Base-by-base conservation (phyloP, 2,113 vertebrate genomes). In the Laticauda laticaudata region DNA sequence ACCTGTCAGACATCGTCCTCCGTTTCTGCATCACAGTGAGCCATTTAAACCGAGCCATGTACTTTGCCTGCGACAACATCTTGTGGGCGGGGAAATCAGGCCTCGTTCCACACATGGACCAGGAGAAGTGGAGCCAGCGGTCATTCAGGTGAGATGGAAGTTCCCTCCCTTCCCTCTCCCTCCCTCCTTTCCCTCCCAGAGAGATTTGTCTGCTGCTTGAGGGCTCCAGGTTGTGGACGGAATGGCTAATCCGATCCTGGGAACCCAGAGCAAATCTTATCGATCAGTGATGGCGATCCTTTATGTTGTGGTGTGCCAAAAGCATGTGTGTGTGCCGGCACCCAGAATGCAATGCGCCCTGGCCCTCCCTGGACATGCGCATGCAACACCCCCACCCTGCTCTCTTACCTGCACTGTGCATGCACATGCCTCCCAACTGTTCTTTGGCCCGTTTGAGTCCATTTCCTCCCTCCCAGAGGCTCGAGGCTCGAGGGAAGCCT, bases 21-120 rank as follows among this genome's bases (percentile, higher is more conserved):
- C 97, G 99, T 1, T 98, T 99, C 95, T 99, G 99, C 94, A 94
- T 99, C 96, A 99, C 99, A 0, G 97, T 99, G 90, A 95, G 98
- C 91, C 99, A 99, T 96, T 98, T 99, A 10, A 99, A 99, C 98
- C 95, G 97, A 55, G 99, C 98, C 89, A 97, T 99, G 97, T 99
- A 98, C 97, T 98, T 99, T 0, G 98, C 98, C 97, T 99, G 99
- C 0, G 99, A 99, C 96, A 99, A 99, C 29, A 95, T 99, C 29
- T 96, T 99, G 29, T 99, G 99, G 99, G 98, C 98, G 0, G 98
- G 98, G 0, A 98, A 98, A 90, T 96, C 96, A 0, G 98, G 98
- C 7, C 91, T 99, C 1, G 91, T 98, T 87, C 97, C 98, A 0
- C 34, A 88, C 5, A 96, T 99, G 90, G 98, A 99, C 96, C 98